phyloP scores from a whole-genome alignment of 2,797 vertebrate genomes.

The Mallotus villosus region DNA sequence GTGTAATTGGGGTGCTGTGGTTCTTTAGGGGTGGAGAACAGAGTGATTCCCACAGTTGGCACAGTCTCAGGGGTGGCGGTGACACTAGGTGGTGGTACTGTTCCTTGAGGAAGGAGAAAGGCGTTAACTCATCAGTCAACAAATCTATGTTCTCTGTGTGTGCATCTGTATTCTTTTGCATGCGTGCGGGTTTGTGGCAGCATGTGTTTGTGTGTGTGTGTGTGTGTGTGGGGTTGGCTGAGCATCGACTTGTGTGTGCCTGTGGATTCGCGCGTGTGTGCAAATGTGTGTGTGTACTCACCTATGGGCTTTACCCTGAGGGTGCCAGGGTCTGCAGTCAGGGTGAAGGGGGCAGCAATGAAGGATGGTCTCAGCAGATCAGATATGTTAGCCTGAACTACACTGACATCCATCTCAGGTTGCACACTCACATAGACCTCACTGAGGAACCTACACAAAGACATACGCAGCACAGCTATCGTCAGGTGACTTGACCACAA shows the following conservation, averaged over 20 bases:
- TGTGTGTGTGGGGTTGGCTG: conserved; percentile 10
- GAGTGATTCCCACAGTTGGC: neutral
- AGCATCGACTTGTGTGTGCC: neutral
- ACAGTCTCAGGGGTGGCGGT: neutral
- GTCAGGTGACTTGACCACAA: neutral
- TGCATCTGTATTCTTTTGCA: neutral
- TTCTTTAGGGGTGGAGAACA: conserved; percentile 35
- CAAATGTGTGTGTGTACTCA: conserved; percentile 5
- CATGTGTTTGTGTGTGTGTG: conserved; percentile 13
- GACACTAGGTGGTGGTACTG: neutral
- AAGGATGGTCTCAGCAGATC: conserved; percentile 16
- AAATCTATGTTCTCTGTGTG: neutral
- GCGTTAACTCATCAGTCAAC: conserved; percentile 2
- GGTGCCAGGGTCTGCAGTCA: conserved; percentile 7
- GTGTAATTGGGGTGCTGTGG: conserved; percentile 40
- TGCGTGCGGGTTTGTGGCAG: neutral
- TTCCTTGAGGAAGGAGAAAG: conserved; percentile 18
- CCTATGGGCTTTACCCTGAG: conserved; percentile 19
- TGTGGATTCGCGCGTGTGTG: neutral
- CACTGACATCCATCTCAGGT: conserved; percentile 35
- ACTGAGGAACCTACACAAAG: conserved; percentile 32
- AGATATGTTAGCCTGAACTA: conserved; percentile 31
- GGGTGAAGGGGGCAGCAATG: neutral
- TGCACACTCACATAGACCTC: conserved; percentile 36
- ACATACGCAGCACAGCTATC: neutral